These are phyloP conservation scores for Schizaphis graminum DNA, from an alignment of 2,888 invertebrate species.

Conservation along the genomic window DNA sequence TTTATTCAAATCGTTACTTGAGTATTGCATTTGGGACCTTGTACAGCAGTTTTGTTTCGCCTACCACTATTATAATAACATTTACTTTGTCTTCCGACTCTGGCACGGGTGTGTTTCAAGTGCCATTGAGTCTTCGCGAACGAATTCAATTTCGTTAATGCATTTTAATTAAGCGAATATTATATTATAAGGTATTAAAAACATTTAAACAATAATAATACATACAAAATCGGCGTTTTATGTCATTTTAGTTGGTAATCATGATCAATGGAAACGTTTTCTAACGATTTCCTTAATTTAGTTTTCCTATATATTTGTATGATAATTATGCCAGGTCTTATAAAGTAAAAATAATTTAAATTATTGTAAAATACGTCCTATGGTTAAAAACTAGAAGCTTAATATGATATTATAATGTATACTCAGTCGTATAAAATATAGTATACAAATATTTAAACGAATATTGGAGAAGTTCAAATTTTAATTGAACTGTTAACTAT, in stretches of 20 bases:
- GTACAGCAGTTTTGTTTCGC: constrained; percentile 28
- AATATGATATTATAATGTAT: neutral
- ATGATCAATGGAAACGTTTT: neutral
- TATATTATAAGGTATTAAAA: neutral
- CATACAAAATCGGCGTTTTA: neutral
- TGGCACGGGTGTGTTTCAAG: neutral
- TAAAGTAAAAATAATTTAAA: neutral
- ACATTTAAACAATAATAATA: neutral
- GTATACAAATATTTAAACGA: neutral
- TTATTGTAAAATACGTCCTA: neutral
- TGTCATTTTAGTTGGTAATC: neutral
- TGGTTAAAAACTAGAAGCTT: neutral
- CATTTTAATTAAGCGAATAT: neutral
- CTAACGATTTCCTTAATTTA: neutral
- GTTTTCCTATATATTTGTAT: neutral
- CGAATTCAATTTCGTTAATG: constrained; percentile 29
- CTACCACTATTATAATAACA: constrained; percentile 28
- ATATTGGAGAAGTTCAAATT: neutral
- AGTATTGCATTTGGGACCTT: constrained; percentile 36
- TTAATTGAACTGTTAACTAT: neutral
- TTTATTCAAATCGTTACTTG: constrained; percentile 59
- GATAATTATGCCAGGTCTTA: neutral
- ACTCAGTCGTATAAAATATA: neutral
- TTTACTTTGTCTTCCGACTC: neutral
- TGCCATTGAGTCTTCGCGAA: neutral